A percentile compares a stretch with the other conserved stretches of the same genome.
phyloP scores from a whole-genome alignment of 2,888 invertebrate species.

The Habrosyne pyritoides region DNA sequence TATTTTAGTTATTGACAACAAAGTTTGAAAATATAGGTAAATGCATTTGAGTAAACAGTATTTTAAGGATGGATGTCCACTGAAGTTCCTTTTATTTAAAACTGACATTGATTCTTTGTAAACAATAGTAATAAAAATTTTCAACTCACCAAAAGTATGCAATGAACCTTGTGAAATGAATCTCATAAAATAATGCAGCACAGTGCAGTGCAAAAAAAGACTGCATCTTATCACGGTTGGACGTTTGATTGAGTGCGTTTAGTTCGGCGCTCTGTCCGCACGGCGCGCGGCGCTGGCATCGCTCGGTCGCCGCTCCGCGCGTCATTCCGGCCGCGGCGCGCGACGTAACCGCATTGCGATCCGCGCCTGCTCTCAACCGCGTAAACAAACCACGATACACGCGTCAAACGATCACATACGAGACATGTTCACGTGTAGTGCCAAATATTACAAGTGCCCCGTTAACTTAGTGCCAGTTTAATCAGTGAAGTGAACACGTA shows the following conservation, averaged over 20 bases:
- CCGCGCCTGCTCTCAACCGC: slow-evolving; percentile 46
- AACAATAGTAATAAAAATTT: background rate
- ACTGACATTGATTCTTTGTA: background rate
- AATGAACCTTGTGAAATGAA: slow-evolving; percentile 1
- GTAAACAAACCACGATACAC: slow-evolving; percentile 50
- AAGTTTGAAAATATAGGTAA: too few species aligned
- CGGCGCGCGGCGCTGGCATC: slow-evolving; percentile 48
- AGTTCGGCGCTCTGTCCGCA: slow-evolving; percentile 47
- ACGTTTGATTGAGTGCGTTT: slow-evolving; percentile 65
- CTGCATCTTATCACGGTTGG: slow-evolving; percentile 53
- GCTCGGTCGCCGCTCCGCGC: slow-evolving; percentile 56
- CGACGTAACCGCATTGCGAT: slow-evolving; percentile 63
- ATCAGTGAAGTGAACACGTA: slow-evolving; percentile 58
- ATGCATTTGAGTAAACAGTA: too few species aligned
- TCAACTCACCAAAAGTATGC: background rate
- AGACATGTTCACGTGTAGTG: slow-evolving; percentile 59
- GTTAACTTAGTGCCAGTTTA: slow-evolving; percentile 59
- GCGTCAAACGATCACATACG: slow-evolving; percentile 33
- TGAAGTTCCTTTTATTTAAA: too few species aligned
- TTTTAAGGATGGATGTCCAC: too few species aligned
- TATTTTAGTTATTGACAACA: background rate
- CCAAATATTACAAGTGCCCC: slow-evolving; percentile 56
- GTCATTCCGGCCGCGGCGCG: slow-evolving; percentile 81
- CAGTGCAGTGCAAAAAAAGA: slow-evolving; percentile 50
- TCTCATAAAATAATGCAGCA: slow-evolving; percentile 3